Evolutionary conservation across 2,113 vertebrate species (phyloP), one percentile per base, ranked within the genome.

Genomic region (Zosterops pallidus): DNA sequence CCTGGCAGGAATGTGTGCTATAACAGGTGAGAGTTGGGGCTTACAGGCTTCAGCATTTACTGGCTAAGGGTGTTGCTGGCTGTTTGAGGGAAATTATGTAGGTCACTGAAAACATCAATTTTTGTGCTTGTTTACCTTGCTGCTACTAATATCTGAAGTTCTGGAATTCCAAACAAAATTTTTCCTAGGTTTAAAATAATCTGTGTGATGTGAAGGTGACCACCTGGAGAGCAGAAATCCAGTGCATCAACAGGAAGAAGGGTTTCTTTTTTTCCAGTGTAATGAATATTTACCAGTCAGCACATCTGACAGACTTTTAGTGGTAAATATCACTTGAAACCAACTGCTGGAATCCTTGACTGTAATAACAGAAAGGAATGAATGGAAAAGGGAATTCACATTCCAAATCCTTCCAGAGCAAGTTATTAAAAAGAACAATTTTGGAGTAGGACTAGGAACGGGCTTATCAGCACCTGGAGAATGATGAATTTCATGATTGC

Each of bases 371-470:
- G 52, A 88, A 93, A 76, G 52, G 60, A 80, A 69, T 52, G 41
- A 90, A 70, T 86, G 46, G 79, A 91, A 77, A 92, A 83, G 53
- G 62, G 72, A 93, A 84, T 89, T 86, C 39, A 25, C 52, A 22
- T 92, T 93, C 67, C 50, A 90, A 62, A 64, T 84, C 20, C 68
- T 95, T 91, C 64, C 41, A 70, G 59, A 67, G 35, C 56, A 90
- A 89, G 64, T 93, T 94, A 85, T 91, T 90, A 88, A 79, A 87
- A 92, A 78, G 89, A 92, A 91, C 42, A 78, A 62, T 79, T 69
- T 77, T 52, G 44, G 59, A 56, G 33, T 56, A 71, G 23, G n/a
- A 29, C 49, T 94, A 60, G 86, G 53, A 95, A 59, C n/a, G 68
- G 50, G 60, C 57, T 93, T 87, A 91, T 91, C 75, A 85, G 74